Base-by-base conservation (phyloP, 2,797 vertebrate genomes). In the Emydoidea blandingii region DNA sequence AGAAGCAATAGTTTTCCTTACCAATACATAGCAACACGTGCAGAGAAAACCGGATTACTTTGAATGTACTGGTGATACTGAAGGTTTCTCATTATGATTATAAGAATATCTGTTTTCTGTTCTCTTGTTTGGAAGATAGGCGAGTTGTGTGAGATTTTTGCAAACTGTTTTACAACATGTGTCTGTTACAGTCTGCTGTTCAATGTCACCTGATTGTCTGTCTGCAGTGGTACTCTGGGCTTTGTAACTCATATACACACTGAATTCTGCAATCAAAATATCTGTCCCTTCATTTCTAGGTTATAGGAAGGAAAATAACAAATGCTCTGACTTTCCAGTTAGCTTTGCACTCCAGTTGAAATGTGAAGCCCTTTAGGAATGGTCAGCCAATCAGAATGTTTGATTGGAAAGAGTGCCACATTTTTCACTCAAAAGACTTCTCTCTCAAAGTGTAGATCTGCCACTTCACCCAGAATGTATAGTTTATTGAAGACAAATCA, bases 371-470 rank as follows among this genome's bases (percentile, higher is more conserved):
- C 93, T 90, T 92, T 49, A 85, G 89, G 31, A 85, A 23, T 88
- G 53, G 72, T 89, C 95, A 91, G 87, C 25, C 49, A 81, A 9
- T 83, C 49, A 85, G 50, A 41, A 83, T 54, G 25, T 37, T 37
- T 76, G 41, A 3, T 6, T 86, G 44, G 59, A 88, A 88, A 92
- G 1, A 0, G 1, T 27, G 5, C 34, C 49, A 12, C 10, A 82
- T 96, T 87, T 93, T 92, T 84, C 15, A 91, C 29, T 52, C 37
- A 82, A 59, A 88, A 29, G 41, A 52, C 90, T 97, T 95, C 50
- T 93, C 84, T 74, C 2, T 89, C 56, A 83, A 88, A 87, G 8
- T 14, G 19, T 91, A 93, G 85, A 80, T 91, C 80, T 90, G 4
- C 4, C 82, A 4, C 79, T 94, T 91, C 25, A 54, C 80, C 65